Evolutionary conservation across 2,113 vertebrate species (phyloP).

Genomic region (Pterocles gutturalis): DNA sequence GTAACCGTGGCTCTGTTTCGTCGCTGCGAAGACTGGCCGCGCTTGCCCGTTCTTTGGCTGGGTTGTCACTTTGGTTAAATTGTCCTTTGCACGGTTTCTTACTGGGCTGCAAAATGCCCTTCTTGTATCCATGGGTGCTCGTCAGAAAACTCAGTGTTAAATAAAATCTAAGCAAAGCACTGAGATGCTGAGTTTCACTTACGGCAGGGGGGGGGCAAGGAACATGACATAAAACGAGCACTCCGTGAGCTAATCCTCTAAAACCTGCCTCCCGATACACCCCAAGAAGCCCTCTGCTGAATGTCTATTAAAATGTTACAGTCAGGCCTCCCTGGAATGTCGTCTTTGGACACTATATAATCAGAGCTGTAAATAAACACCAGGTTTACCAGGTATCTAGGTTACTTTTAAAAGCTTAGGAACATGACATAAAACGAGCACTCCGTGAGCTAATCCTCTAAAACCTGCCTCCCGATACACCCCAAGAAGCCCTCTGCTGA

Average conservation of each 20-base stretch:
- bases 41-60: rapidly evolving
- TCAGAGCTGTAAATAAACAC: conserved; percentile 2
- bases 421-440: rapidly evolving
- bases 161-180: neutral
- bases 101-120: rapidly evolving
- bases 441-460: neutral
- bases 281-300: neutral
- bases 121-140: rapidly evolving
- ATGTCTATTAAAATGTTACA: neutral
- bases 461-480: too few relatives aligned
- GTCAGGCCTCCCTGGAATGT: neutral
- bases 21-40: rapidly evolving
- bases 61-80: rapidly evolving
- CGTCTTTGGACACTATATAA: neutral
- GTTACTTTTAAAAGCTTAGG: conserved; percentile 7
- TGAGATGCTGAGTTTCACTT: neutral
- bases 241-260: neutral
- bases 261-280: too few relatives aligned
- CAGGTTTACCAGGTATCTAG: neutral
- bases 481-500: neutral
- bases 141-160: rapidly evolving
- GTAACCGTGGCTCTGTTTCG: rapidly evolving
- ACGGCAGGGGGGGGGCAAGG: rapidly evolving
- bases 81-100: rapidly evolving
- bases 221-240: rapidly evolving